Evolutionary conservation across 2,888 invertebrate species (phyloP), one percentile per base, ranked within the genome.

Genomic region (Rhyacophila evoluta): DNA sequence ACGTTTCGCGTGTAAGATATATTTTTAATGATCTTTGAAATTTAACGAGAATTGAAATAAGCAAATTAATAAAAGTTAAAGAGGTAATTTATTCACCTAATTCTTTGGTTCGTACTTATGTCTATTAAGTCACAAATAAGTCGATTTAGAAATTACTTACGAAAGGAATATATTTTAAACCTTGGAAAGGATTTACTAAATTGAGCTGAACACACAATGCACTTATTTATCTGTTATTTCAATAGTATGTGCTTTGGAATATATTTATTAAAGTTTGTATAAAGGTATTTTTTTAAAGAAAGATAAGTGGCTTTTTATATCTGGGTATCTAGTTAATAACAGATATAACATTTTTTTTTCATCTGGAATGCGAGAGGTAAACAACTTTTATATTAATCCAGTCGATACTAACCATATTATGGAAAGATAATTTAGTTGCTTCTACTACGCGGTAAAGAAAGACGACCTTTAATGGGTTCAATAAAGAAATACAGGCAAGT

Each of bases 111-210:
- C 55, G 19, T 55, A 55, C 55, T 55, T 55, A 55, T 55, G 1
- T 19, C 55, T 55, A 55, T 55, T 55, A 55, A 55, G 55, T 55
- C 55, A 55, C 55, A 55, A 55, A 55, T 55, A 55, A 55, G 55
- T 55, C 55, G 55, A 55, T 55, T 55, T 55, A 19, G 19, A 55
- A 55, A 8, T 55, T 55, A 55, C 25, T 19, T 55, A 55, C 19
- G 55, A 55, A 55, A 55, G 55, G 55, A 55, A 55, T 55, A 55
- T 55, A 55, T 55, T 55, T 19, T 55, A 55, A 19, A 55, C 55
- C 55, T 55, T 25, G 10, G 25, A 55, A 25, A 55, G 55, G 25
- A 25, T 55, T 55, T 55, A 12, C 55, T 55, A 55, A 55, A 25
- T 55, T 55, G 55, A 55, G 55, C 55, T 55, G 55, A 55, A 55